A percentile compares a stretch with the other conserved stretches of the same genome.
These are phyloP conservation scores for Coregonus sp. DNA, from an alignment of 2,797 vertebrate species.

Conservation along the genomic window DNA sequence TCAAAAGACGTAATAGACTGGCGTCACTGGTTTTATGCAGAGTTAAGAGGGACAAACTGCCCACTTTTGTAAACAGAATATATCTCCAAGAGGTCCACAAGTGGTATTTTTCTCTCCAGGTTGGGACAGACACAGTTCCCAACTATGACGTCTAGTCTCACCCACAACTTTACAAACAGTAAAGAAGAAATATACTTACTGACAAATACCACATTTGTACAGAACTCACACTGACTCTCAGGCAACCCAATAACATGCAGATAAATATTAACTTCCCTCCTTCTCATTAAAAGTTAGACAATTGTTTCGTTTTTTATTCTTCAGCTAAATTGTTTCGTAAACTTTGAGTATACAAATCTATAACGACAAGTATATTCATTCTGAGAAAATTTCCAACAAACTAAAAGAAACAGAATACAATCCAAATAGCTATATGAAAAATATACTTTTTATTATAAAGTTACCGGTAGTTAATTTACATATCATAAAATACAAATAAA, in stretches of 20 bases:
- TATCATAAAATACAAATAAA: conserved; percentile 17
- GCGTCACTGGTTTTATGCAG: conserved; percentile 5
- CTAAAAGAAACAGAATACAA: background rate
- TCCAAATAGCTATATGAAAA: conserved; percentile 20
- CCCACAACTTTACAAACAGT: conserved; percentile 4
- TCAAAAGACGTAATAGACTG: conserved; percentile 6
- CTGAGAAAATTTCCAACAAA: background rate
- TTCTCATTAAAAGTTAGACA: conserved; percentile 14
- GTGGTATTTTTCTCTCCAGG: conserved; percentile 11
- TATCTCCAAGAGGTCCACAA: conserved; percentile 18
- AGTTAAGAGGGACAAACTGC: conserved; percentile 13
- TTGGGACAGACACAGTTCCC: conserved; percentile 23
- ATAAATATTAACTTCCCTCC: background rate
- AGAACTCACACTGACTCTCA: conserved; percentile 9
- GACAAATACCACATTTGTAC: conserved; percentile 11
- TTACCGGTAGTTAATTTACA: background rate
- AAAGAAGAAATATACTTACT: conserved; percentile 7
- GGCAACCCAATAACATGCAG: background rate
- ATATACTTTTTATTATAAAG: conserved; percentile 45
- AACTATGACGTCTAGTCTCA: conserved; percentile 17
- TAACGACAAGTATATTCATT: background rate
- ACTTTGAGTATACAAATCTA: background rate
- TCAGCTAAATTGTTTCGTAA: background rate
- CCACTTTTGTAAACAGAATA: conserved; percentile 22
- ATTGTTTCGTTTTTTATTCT: too few relatives aligned